These are phyloP conservation scores for Stichodactyla helianthus DNA, from an alignment of 64 coral and sea anemone genomes.

Conservation along the genomic window DNA sequence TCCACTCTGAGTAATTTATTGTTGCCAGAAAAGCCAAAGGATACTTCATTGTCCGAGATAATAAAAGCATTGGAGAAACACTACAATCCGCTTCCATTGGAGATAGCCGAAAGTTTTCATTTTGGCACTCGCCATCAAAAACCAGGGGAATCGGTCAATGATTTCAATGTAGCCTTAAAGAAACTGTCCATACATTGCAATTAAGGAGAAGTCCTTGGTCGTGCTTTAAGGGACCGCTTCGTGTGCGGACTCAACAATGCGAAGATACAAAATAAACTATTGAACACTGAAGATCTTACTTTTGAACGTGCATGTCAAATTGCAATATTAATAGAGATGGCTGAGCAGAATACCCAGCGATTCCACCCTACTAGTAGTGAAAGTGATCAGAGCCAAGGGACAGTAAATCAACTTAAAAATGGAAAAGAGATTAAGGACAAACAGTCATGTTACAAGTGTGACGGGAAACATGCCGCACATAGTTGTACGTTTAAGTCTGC, in stretches of 20 bases:
- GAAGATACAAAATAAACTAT: constrained; percentile 24
- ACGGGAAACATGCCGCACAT: too few relatives aligned
- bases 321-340: not conserved
- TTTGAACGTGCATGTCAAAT: constrained; percentile 24
- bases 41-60: not conserved
- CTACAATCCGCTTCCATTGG: constrained; percentile 19
- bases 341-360: too few relatives aligned
- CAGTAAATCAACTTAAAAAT: too few relatives aligned
- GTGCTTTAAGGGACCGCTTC: constrained; percentile 27
- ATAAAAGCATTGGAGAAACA: not conserved
- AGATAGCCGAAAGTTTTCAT: constrained; percentile 36
- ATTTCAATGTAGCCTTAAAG: constrained; percentile 32
- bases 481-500: too few relatives aligned
- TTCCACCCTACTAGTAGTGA: too few relatives aligned
- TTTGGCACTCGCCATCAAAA: constrained; percentile 35
- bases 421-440: too few relatives aligned
- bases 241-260: constrained; percentile 10
- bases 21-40: constrained; percentile 16
- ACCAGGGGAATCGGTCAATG: not conserved
- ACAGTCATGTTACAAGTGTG: too few relatives aligned
- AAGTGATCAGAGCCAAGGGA: too few relatives aligned
- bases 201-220: constrained; percentile 7
- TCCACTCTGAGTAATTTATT: constrained; percentile 37
- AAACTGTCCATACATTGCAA: constrained; percentile 31
- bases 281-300: constrained; percentile 4